A percentile compares a stretch with the other conserved stretches of the same genome.
phyloP scores from a whole-genome alignment of 2,797 vertebrate species.

The Urocyon cinereoargenteus region DNA sequence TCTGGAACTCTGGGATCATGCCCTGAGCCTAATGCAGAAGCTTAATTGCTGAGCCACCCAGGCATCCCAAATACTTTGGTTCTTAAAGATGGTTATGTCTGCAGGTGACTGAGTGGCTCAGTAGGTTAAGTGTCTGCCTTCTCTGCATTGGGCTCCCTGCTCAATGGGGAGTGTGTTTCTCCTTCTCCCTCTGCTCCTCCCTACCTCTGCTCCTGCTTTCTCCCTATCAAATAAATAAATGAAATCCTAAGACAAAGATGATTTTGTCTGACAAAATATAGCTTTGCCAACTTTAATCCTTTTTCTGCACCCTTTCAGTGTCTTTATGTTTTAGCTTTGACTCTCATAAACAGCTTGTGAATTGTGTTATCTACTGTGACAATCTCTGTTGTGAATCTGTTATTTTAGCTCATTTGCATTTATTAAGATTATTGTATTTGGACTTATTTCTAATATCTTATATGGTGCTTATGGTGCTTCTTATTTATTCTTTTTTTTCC shows the following conservation, averaged over 20 bases:
- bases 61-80: neutral
- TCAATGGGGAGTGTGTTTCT: neutral
- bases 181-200: neutral
- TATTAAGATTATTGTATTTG: neutral
- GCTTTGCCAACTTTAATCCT: neutral
- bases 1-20: no score
- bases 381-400: neutral
- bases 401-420: neutral
- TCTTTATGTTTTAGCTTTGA: neutral
- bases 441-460: neutral
- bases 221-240: neutral
- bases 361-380: neutral
- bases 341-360: neutral
- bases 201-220: neutral
- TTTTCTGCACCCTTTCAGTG: neutral
- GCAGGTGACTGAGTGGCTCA: neutral
- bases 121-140: neutral
- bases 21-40: no score
- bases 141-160: neutral
- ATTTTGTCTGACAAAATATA: neutral
- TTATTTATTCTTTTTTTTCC: neutral
- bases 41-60: no score
- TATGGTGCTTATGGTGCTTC: neutral
- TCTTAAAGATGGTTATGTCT: neutral
- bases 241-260: neutral